Evolutionary conservation across 2,797 vertebrate species (phyloP).

Genomic region (Crenuchus spilurus): DNA sequence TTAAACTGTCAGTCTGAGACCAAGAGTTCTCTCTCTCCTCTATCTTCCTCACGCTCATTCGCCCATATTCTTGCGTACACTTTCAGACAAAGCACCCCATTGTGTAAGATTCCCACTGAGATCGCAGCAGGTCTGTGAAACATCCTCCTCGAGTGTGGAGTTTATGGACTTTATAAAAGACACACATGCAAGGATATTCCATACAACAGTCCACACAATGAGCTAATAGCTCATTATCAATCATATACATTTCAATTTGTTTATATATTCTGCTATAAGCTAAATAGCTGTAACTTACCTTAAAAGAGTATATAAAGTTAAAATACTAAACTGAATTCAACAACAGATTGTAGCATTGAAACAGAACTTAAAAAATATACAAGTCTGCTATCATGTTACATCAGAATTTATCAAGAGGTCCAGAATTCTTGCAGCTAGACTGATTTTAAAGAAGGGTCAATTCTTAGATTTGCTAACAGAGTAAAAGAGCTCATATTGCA

Average conservation of each 20-base stretch:
- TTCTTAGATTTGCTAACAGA: background rate
- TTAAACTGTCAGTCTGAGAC: slow-evolving; percentile 52
- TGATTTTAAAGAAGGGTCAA: background rate
- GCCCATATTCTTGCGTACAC: slow-evolving; percentile 6
- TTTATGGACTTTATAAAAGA: slow-evolving; percentile 7
- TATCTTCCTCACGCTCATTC: slow-evolving; percentile 1
- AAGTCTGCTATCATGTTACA: background rate
- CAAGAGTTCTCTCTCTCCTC: slow-evolving; percentile 51
- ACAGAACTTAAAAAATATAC: background rate
- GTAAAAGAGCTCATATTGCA: background rate
- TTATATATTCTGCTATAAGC: too few species aligned
- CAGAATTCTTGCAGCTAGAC: background rate
- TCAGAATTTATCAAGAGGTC: background rate
- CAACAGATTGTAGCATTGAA: too few species aligned
- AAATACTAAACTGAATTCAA: too few species aligned
- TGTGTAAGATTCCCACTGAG: slow-evolving; percentile 24
- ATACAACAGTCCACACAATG: background rate
- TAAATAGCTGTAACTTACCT: too few species aligned
- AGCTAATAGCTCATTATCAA: too few species aligned
- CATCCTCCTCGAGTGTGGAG: slow-evolving; percentile 11
- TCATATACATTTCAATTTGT: too few species aligned
- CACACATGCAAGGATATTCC: slow-evolving; percentile 5
- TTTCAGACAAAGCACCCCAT: slow-evolving; percentile 40
- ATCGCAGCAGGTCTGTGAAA: slow-evolving; percentile 24
- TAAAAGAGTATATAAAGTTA: too few species aligned